A percentile compares a stretch with the other conserved stretches of the same genome.
These are phyloP conservation scores for Plagiodera versicolora DNA, from an alignment of 2,888 invertebrate genomes.

Conservation along the genomic window DNA sequence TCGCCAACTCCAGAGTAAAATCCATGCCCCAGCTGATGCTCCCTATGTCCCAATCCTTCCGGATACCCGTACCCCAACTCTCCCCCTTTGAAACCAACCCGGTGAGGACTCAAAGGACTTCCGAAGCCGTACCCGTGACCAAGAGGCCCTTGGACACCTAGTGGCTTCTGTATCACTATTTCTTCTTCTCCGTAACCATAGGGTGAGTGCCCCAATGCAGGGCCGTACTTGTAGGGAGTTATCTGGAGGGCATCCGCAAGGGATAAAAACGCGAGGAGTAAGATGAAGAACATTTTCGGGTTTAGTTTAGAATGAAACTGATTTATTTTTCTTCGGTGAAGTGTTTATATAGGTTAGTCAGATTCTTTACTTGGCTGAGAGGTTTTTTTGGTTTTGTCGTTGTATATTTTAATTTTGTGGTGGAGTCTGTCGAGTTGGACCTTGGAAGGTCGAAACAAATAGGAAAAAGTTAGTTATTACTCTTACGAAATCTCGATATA, in stretches of 20 bases:
- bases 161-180: neutral
- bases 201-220: slow-evolving; percentile 10
- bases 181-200: slow-evolving; percentile 1
- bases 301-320: neutral
- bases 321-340: neutral
- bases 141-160: neutral
- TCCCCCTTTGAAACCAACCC: neutral
- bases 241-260: neutral
- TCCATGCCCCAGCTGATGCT: slow-evolving; percentile 33
- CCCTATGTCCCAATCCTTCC: slow-evolving; percentile 25
- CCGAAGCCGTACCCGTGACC: neutral
- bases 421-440: neutral
- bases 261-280: neutral
- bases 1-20: slow-evolving; percentile 13
- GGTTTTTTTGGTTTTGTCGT: slow-evolving; percentile 1
- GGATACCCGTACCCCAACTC: neutral
- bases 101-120: no score
- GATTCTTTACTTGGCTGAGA: neutral
- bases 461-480: slow-evolving; percentile 14
- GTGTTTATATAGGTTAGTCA: slow-evolving; percentile 6
- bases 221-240: slow-evolving; percentile 13
- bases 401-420: slow-evolving; percentile 7
- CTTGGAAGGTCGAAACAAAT: neutral
- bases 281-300: neutral
- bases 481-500: slow-evolving; percentile 17